Conservation (phyloP, 1,140 invertebrate genomes). For the Scaptomyza pallida region DNA sequence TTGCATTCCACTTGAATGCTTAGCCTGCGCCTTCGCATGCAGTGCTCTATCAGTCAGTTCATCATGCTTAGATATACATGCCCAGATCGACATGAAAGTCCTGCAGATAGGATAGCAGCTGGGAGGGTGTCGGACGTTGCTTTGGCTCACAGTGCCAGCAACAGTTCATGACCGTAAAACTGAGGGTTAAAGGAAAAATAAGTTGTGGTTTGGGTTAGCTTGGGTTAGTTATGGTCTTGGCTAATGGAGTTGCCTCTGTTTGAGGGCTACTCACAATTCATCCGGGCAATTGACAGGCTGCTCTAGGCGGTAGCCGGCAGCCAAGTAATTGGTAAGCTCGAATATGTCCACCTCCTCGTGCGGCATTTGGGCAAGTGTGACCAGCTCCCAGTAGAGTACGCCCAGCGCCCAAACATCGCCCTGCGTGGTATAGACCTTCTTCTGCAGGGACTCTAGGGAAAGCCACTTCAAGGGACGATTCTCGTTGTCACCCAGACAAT, state of each 20-base stretch:
- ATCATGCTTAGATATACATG: conserved; percentile 87
- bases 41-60: conserved; percentile 26
- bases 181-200: conserved; percentile 71
- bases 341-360: conserved; percentile 94
- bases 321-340: conserved; percentile 94
- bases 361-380: conserved; percentile 88
- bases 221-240: background rate
- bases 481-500: conserved; percentile 97
- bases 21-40: conserved; percentile 7
- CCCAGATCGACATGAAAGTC: conserved; percentile 94
- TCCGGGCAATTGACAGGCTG: conserved; percentile 97
- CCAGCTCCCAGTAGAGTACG: conserved; percentile 96
- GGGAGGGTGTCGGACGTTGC: conserved; percentile 92
- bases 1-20: background rate
- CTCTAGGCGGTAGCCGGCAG: conserved; percentile 93
- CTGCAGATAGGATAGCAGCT: conserved; percentile 93
- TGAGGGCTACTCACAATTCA: conserved; percentile 90
- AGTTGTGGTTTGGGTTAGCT: background rate
- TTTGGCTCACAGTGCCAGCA: conserved; percentile 93
- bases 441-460: conserved; percentile 93
- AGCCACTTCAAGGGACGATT: conserved; percentile 98
- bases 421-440: conserved; percentile 85
- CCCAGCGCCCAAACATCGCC: conserved; percentile 92
- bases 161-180: conserved; percentile 95
- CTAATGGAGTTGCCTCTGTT: background rate